Percentiles rank a stretch among this genome's conserved stretches.
phyloP scores from a whole-genome alignment of 2,797 vertebrate genomes.

The Salarias fasciatus region DNA sequence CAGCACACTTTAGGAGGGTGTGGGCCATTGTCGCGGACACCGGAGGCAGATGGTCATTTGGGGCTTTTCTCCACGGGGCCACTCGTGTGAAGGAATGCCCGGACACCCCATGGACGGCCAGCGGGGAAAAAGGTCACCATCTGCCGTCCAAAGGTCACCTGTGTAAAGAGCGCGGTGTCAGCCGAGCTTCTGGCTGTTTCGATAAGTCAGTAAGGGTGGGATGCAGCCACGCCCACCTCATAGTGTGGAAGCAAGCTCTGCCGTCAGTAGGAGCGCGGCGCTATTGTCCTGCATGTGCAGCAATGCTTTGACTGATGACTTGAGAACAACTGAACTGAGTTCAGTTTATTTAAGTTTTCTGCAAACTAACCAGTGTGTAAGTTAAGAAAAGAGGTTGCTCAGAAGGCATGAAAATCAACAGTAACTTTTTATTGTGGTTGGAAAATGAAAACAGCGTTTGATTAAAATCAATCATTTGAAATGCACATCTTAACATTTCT shows the following conservation, averaged over 20 bases:
- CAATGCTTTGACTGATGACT: conserved; percentile 1
- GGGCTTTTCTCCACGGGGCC: conserved; percentile 56
- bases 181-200: conserved; percentile 28
- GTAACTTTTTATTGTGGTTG: too few relatives aligned
- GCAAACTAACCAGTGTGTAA: too few relatives aligned
- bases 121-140: conserved; percentile 72
- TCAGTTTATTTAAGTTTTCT: too few relatives aligned
- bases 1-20: conserved; percentile 69
- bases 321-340: too few relatives aligned
- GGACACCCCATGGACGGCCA: conserved; percentile 62
- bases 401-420: too few relatives aligned
- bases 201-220: conserved; percentile 22
- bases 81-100: conserved; percentile 75
- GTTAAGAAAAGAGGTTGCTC: too few relatives aligned
- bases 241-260: conserved; percentile 12
- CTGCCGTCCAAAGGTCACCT: conserved; percentile 72
- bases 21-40: conserved; percentile 66
- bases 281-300: neutral
- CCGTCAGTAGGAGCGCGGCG: neutral
- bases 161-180: conserved; percentile 43
- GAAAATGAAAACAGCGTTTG: too few relatives aligned
- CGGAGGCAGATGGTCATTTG: conserved; percentile 77
- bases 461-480: too few relatives aligned
- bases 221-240: conserved; percentile 5
- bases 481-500: too few relatives aligned